A percentile compares a stretch with the other conserved stretches of the same genome.
Evolutionary conservation across 2,797 vertebrate species (phyloP).

Genomic region (Heliangelus exortis): DNA sequence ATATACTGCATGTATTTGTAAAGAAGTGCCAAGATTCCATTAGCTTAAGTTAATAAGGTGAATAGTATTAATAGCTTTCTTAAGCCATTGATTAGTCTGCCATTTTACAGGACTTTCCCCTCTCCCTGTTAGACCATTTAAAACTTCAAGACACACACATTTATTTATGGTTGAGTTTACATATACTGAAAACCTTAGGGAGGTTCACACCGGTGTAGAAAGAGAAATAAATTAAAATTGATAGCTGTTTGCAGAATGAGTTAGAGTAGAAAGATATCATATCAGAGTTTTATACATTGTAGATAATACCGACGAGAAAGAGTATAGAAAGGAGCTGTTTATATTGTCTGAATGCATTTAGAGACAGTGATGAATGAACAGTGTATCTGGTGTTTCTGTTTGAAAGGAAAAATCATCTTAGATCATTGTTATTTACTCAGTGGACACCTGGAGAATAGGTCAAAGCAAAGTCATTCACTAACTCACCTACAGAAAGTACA

Average conservation of each 20-base stretch:
- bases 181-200: background rate
- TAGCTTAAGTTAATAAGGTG: background rate
- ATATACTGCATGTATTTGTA: background rate
- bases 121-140: background rate
- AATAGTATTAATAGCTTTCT: background rate
- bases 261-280: conserved; percentile 17
- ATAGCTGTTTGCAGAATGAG: conserved; percentile 39
- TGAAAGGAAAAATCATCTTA: conserved; percentile 34
- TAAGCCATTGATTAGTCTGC: background rate
- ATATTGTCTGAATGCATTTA: conserved; percentile 29
- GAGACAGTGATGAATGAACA: conserved; percentile 63
- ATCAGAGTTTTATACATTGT: background rate
- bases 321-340: background rate
- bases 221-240: conserved; percentile 44
- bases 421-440: conserved; percentile 14
- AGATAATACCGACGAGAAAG: background rate
- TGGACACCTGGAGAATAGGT: conserved; percentile 26
- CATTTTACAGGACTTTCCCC: background rate
- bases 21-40: background rate
- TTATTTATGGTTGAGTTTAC: background rate
- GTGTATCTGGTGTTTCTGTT: background rate
- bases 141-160: background rate
- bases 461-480: conserved; percentile 31
- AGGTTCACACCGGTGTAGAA: background rate
- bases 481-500: background rate